Conservation (phyloP, 1,140 invertebrate species). For the Cotesia typhae region DNA sequence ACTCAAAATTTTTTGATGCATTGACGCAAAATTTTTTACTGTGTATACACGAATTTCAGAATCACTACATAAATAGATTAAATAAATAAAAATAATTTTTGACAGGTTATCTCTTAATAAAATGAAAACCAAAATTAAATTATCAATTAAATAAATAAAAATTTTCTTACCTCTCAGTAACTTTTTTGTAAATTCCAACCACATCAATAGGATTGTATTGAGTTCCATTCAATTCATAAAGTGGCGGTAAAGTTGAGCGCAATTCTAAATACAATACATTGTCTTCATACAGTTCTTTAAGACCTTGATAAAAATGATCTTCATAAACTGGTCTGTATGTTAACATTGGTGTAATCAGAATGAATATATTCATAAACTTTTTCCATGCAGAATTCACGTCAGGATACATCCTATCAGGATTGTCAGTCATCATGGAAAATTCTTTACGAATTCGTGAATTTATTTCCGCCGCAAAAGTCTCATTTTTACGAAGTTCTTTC, state of each 20-base stretch:
- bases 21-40: no score
- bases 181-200: conserved; percentile 69
- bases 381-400: conserved; percentile 75
- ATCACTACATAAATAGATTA: conserved; percentile 15
- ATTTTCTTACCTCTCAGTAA: conserved; percentile 55
- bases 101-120: no score
- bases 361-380: conserved; percentile 73
- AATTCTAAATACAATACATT: conserved; percentile 85
- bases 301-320: conserved; percentile 75
- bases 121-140: conserved; percentile 18
- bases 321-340: conserved; percentile 77
- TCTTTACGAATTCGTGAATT: conserved; percentile 47
- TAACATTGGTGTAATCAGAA: conserved; percentile 70
- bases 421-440: conserved; percentile 70
- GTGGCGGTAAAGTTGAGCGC: conserved; percentile 64
- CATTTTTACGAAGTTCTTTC: conserved; percentile 62
- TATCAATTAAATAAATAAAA: no score
- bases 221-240: conserved; percentile 75
- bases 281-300: conserved; percentile 78
- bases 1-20: no score
- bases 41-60: no score
- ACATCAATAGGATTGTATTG: conserved; percentile 66
- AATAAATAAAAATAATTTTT: background rate
- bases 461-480: conserved; percentile 29
- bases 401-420: conserved; percentile 71